Conservation (phyloP, 2,113 vertebrate genomes). For the Suricata suricatta region DNA sequence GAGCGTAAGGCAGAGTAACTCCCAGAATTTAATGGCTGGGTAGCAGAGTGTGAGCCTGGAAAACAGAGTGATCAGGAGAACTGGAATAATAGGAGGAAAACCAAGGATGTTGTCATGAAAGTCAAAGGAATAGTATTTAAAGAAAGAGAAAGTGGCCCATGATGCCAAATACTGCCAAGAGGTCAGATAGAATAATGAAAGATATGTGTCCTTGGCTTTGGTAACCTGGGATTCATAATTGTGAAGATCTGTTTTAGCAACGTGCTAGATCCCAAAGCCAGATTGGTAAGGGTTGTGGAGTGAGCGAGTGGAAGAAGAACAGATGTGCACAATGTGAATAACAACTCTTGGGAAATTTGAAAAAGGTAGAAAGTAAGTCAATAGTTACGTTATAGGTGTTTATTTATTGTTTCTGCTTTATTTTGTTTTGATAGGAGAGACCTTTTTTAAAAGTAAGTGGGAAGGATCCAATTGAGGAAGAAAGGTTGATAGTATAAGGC, state of each 20-base stretch:
- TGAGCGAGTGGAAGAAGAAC: not conserved
- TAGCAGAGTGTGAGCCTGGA: not conserved
- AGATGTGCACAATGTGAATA: not conserved
- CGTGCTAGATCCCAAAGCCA: not conserved
- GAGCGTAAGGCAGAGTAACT: not conserved
- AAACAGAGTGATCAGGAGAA: not conserved
- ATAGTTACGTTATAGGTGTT: not conserved
- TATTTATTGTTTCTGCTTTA: conserved; percentile 9
- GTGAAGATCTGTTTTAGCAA: not conserved
- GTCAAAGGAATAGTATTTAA: not conserved
- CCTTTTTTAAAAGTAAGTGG: not conserved
- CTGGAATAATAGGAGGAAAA: not conserved
- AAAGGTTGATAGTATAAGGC: not conserved
- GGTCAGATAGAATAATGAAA: not conserved
- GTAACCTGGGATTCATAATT: not conserved
- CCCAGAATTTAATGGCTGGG: not conserved
- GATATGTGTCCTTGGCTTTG: not conserved
- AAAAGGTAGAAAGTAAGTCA: not conserved
- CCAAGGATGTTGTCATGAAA: not conserved
- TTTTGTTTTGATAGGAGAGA: not conserved
- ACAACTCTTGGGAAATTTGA: not conserved
- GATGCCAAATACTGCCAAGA: not conserved
- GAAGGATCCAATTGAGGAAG: not conserved
- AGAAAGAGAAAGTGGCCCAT: not conserved
- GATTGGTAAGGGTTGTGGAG: not conserved